Evolutionary conservation across 2,888 invertebrate species (phyloP).

Genomic region (Antitype chi): DNA sequence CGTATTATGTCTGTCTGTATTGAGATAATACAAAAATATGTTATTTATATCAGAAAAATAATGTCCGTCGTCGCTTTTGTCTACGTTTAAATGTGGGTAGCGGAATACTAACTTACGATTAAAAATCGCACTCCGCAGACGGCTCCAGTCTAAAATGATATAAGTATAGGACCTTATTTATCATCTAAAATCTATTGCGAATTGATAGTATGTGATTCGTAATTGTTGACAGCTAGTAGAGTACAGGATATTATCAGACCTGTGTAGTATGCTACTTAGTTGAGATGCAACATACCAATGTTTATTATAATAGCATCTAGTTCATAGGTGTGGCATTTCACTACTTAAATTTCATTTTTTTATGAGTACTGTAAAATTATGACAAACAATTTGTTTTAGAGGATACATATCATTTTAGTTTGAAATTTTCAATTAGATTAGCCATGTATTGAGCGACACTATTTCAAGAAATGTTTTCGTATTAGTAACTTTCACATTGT

Average conservation of each 20-base stretch:
- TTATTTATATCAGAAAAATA: constrained; percentile 71
- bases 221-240: constrained; percentile 21
- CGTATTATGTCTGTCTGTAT: constrained; percentile 58
- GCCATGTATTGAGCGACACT: constrained; percentile 24
- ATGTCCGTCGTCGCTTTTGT: constrained; percentile 25
- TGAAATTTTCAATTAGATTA: background rate
- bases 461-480: constrained; percentile 30
- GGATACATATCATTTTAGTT: background rate
- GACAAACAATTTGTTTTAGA: constrained; percentile 17
- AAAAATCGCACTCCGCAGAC: background rate
- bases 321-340: constrained; percentile 3
- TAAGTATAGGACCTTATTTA: background rate
- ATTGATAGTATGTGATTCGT: constrained; percentile 26
- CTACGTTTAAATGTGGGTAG: background rate
- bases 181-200: constrained; percentile 14
- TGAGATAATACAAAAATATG: constrained; percentile 75
- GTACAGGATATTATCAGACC: constrained; percentile 2
- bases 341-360: background rate
- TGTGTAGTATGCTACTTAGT: constrained; percentile 7
- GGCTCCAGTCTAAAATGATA: constrained; percentile 7
- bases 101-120: constrained; percentile 5
- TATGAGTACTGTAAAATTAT: constrained; percentile 5
- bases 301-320: background rate
- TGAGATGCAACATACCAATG: constrained; percentile 1
- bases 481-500: constrained; percentile 17